Evolutionary conservation across 1,140 invertebrate genomes (phyloP), one percentile per base, ranked within the genome.

Genomic region (Daktulosphaira vitifoliae): DNA sequence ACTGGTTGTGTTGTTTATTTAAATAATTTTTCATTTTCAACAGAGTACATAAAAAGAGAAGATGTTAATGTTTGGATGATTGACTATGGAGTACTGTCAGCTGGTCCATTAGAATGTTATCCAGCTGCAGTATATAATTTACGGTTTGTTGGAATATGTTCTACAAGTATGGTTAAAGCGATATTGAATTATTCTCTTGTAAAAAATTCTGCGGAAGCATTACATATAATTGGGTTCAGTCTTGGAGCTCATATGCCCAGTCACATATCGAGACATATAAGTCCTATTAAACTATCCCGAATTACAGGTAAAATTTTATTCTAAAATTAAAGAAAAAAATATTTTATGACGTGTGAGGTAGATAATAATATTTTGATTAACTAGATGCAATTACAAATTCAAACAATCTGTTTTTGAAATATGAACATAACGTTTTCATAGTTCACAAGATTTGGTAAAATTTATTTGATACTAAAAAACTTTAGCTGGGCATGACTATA

Each of bases 161-260:
- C 80, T 0, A 80, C 81, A 0, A 78, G 81, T 53, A 70, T 85
- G 65, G 70, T 86, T 2, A 69, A 80, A 3, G 73, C 80, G 56
- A 72, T 87, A 13, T 69, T 76, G 22, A 78, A 82, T 22, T 62
- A 72, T 2, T 39, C 53, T 2, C 23, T 37, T 8, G 52, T 51
- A 3, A 4, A 49, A 3, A 75, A 78, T 0, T 74, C 77, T 2
- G 69, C 68, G 11, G 75, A 84, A 68, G 11, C 2, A 7, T 78
- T 86, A 29, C 85, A 87, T 69, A 69, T 84, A 2, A 80, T 87
- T 39, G 85, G 85, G 1, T 86, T 86, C 72, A 86, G 84, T 48
- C 70, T 88, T n/a, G 85, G 85, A 6, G 81, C 82, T 2, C 82
- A 84, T 50, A 75, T 84, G 4, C 77, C 82, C 0, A 82, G 80